These are phyloP conservation scores for Callosobruchus maculatus DNA, from an alignment of 2,888 invertebrate species.

Conservation along the genomic window DNA sequence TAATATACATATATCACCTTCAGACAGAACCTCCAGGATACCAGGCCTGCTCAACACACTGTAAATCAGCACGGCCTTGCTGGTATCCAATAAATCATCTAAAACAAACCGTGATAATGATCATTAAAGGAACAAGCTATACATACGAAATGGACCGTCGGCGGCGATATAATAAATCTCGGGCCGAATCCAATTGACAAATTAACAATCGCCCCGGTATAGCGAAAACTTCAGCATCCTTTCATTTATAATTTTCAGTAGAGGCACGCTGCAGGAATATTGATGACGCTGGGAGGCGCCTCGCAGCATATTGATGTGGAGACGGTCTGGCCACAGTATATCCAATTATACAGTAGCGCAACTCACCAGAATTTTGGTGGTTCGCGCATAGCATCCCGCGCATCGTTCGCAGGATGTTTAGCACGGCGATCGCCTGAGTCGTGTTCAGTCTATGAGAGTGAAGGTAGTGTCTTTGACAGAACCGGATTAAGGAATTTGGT, in stretches of 20 bases:
- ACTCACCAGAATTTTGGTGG: no score
- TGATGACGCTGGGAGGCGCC: not conserved
- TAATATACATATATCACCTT: not conserved
- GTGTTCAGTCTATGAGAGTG: no score
- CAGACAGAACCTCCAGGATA: not conserved
- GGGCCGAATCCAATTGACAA: not conserved
- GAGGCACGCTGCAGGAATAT: not conserved
- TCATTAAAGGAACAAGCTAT: not conserved
- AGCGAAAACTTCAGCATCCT: not conserved
- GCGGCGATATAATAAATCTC: not conserved
- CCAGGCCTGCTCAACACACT: not conserved
- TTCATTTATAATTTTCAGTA: not conserved
- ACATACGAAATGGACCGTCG: not conserved
- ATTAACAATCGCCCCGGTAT: slow-evolving; percentile 1
- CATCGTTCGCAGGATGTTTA: no score
- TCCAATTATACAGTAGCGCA: no score
- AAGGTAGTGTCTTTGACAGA: no score
- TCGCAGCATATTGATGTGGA: not conserved
- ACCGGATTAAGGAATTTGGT: no score
- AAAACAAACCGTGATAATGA: not conserved
- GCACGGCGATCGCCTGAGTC: no score
- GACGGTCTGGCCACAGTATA: not conserved
- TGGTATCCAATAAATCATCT: not conserved
- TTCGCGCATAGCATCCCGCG: no score
- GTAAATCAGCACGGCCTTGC: not conserved